Percentiles rank a stretch among this genome's conserved stretches.
Evolutionary conservation across 1,140 invertebrate species (phyloP).

Genomic region (Drosophila sp.): DNA sequence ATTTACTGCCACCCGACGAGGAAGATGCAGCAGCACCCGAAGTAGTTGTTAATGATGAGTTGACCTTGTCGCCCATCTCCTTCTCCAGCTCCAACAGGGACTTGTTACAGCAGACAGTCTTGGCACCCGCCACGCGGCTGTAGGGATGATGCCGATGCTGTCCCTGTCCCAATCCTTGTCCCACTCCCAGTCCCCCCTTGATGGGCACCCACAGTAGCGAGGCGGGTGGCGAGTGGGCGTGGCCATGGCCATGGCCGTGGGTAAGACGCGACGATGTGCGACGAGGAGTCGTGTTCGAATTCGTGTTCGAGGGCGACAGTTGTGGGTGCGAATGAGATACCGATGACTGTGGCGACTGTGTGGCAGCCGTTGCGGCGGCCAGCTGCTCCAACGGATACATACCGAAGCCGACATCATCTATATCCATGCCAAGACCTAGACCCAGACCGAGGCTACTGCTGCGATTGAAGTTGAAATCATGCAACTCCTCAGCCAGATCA

Average conservation of each 20-base stretch:
- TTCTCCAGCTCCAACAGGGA: conserved; percentile 72
- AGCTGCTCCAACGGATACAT: conserved; percentile 72
- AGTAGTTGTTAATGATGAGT: conserved; percentile 7
- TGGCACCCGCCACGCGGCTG: conserved; percentile 67
- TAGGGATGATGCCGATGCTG: conserved; percentile 81
- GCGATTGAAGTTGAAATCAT: conserved; percentile 70
- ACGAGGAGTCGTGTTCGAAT: conserved; percentile 26
- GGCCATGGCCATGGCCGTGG: conserved; percentile 32
- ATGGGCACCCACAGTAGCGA: conserved; percentile 72
- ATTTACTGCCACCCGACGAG: conserved; percentile 44
- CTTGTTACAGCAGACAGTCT: conserved; percentile 77
- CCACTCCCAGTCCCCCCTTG: conserved; percentile 46
- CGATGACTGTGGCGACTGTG: conserved; percentile 43
- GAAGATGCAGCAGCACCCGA: conserved; percentile 6
- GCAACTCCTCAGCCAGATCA: conserved; percentile 80
- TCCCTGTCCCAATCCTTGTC: conserved; percentile 3
- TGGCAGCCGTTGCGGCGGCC: conserved; percentile 44
- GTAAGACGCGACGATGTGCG: conserved; percentile 42
- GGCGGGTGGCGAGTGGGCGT: conserved; percentile 40
- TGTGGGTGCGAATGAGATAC: conserved; percentile 30
- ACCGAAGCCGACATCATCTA: conserved; percentile 77
- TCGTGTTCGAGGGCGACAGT: conserved; percentile 45
- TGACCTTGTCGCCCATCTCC: conserved; percentile 62
- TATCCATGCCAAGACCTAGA: conserved; percentile 63
- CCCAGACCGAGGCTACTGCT: conserved; percentile 50